phyloP scores from a whole-genome alignment of 2,797 vertebrate genomes.

The Sebastes diploproa region DNA sequence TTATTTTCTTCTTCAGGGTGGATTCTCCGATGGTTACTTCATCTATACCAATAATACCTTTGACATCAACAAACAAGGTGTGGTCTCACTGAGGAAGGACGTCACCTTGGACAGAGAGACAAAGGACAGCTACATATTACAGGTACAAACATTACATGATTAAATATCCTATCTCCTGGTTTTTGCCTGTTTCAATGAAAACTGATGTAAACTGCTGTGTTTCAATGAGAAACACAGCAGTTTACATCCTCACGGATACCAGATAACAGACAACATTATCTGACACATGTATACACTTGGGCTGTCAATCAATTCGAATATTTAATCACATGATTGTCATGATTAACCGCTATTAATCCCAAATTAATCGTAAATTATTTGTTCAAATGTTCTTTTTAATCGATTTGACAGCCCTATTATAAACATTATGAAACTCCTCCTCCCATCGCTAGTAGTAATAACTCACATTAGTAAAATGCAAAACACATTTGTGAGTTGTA shows the following conservation, averaged over 20 bases:
- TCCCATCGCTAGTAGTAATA: background rate
- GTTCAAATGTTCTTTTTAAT: no score
- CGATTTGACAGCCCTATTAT: background rate
- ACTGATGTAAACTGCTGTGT: no score
- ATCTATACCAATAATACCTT: constrained; percentile 71
- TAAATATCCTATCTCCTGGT: no score
- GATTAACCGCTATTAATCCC: no score
- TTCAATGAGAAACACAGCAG: background rate
- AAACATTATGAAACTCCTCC: background rate
- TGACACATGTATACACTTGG: background rate
- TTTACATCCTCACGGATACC: background rate
- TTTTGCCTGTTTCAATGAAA: background rate
- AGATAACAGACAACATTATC: background rate
- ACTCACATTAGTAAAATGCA: background rate
- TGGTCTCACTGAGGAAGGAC: constrained; percentile 74
- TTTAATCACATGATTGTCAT: no score
- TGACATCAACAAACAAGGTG: constrained; percentile 75
- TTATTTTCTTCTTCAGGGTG: constrained; percentile 70
- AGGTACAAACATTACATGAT: constrained; percentile 63
- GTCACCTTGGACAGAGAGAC: constrained; percentile 83
- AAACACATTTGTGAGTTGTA: background rate
- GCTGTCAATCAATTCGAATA: no score
- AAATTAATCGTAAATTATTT: no score
- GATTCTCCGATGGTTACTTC: constrained; percentile 83
- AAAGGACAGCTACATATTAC: constrained; percentile 67